Conservation (phyloP, 2,888 invertebrate genomes). For the Scaptomyza polygonia region DNA sequence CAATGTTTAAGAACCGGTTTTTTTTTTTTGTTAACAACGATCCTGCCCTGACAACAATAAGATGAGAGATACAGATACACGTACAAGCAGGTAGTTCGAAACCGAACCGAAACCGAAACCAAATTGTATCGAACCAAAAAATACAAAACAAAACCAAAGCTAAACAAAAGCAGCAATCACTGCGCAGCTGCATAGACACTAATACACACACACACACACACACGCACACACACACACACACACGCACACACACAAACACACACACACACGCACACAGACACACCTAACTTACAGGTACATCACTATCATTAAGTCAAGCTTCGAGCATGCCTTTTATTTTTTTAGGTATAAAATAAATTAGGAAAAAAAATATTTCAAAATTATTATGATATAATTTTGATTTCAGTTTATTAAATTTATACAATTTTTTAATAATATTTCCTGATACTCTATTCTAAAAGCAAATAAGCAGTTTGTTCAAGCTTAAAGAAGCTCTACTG, state of each 20-base stretch:
- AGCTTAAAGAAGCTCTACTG: neutral
- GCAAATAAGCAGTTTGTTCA: neutral
- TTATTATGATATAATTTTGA: too few species aligned
- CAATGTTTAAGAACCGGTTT: constrained; percentile 36
- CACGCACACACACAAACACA: neutral
- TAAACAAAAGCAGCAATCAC: constrained; percentile 17
- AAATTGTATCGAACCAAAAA: constrained; percentile 5
- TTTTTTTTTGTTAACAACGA: constrained; percentile 10
- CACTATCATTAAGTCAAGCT: too few species aligned
- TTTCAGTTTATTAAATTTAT: too few species aligned
- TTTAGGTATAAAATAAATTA: too few species aligned
- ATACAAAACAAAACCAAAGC: too few species aligned
- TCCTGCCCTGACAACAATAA: constrained; percentile 26
- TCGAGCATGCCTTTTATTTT: too few species aligned
- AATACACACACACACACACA: neutral
- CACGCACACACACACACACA: too few species aligned
- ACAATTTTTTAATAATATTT: too few species aligned
- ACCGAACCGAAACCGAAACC: neutral
- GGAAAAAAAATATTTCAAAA: too few species aligned
- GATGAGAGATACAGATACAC: constrained; percentile 4
- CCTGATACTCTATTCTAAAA: too few species aligned
- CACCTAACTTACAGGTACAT: neutral
- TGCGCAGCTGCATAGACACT: constrained; percentile 1
- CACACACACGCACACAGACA: too few species aligned
- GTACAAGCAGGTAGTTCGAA: constrained; percentile 30